Evolutionary conservation across 2,113 vertebrate genomes (phyloP).

Genomic region (Menidia beryllina): DNA sequence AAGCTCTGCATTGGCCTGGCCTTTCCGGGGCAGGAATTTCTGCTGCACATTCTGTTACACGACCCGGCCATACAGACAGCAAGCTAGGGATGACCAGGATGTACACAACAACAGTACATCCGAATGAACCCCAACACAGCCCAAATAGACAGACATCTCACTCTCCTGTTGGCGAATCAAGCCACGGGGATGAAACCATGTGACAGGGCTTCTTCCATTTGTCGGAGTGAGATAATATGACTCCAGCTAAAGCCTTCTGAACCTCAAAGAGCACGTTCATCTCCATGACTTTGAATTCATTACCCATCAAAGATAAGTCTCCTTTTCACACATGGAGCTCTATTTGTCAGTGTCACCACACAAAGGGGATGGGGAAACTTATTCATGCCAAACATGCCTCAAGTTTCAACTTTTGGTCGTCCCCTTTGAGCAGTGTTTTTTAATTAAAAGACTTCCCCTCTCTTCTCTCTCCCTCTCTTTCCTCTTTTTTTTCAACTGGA

Average conservation of each 20-base stretch:
- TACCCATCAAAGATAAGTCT: conserved; percentile 85
- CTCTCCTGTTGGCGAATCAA: conserved; percentile 48
- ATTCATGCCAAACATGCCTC: conserved; percentile 85
- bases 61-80: conserved; percentile 38
- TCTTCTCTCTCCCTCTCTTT: conserved; percentile 64
- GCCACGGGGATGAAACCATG: conserved; percentile 53
- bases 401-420: conserved; percentile 80
- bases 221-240: conserved; percentile 78
- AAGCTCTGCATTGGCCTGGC: conserved; percentile 54
- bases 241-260: conserved; percentile 76
- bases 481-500: conserved; percentile 54
- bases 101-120: conserved; percentile 51
- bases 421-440: conserved; percentile 78
- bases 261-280: conserved; percentile 82
- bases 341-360: conserved; percentile 85
- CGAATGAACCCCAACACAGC: conserved; percentile 36
- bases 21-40: conserved; percentile 39
- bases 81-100: conserved; percentile 43
- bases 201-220: conserved; percentile 67
- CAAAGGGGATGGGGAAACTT: conserved; percentile 81
- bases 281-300: conserved; percentile 84
- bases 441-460: conserved; percentile 81
- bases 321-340: conserved; percentile 77
- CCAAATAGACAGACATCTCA: conserved; percentile 45
- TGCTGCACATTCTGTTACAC: conserved; percentile 53